Percentiles rank a stretch among this genome's conserved stretches.
Conservation (phyloP, 1,140 invertebrate genomes). For the Trinorchestia longiramus region DNA sequence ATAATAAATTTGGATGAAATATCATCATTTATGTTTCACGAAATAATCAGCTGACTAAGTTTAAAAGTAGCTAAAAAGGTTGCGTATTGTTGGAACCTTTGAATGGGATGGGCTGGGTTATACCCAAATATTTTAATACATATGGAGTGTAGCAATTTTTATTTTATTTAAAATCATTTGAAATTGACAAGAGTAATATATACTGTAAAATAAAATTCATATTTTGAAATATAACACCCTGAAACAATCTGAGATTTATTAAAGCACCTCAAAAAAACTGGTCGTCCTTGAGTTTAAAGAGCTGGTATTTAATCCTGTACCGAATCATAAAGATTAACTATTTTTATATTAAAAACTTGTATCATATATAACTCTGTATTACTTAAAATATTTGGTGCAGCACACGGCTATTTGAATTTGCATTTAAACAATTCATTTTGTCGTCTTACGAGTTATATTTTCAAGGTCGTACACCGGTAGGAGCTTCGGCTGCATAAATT, state of each 20-base stretch:
- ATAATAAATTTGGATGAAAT: background rate
- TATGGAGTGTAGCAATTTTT: background rate
- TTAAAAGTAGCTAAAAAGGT: background rate
- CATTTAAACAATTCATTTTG: background rate
- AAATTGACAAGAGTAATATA: background rate
- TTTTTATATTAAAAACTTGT: background rate
- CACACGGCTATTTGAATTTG: background rate
- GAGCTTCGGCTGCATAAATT: background rate
- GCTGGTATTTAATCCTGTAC: conserved; percentile 6
- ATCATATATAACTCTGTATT: background rate
- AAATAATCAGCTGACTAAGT: conserved; percentile 16
- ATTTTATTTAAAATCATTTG: background rate
- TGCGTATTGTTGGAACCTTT: conserved; percentile 41
- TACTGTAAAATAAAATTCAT: background rate
- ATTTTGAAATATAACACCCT: background rate
- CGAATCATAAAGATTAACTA: background rate
- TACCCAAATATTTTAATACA: background rate
- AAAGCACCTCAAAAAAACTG: background rate
- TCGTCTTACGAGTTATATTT: background rate
- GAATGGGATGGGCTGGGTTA: conserved; percentile 52
- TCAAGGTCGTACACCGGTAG: conserved; percentile 10
- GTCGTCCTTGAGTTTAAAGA: conserved; percentile 48
- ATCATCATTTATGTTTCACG: background rate
- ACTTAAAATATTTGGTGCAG: background rate
- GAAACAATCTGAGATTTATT: background rate